phyloP scores from a whole-genome alignment of 2,888 invertebrate genomes.

The Eristalinus aeneus region DNA sequence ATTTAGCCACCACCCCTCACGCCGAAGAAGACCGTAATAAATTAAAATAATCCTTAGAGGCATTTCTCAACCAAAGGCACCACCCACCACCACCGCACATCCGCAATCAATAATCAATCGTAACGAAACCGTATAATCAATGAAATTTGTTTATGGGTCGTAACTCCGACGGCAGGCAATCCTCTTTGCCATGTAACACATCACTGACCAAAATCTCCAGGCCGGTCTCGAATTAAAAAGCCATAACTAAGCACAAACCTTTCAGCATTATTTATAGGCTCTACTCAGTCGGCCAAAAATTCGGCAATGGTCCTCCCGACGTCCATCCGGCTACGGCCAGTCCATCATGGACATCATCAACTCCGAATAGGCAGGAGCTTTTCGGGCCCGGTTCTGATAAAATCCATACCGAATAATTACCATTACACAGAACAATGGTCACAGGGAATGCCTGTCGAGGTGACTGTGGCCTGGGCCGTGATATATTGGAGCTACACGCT shows the following conservation, averaged over 20 bases:
- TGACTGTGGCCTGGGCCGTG: conserved; percentile 11
- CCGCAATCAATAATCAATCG: conserved; percentile 29
- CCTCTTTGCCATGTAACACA: conserved; percentile 27
- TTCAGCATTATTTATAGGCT: conserved; percentile 58
- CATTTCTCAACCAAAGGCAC: neutral
- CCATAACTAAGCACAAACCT: conserved; percentile 55
- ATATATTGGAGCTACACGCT: conserved; percentile 23
- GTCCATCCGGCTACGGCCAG: neutral
- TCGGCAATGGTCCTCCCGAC: neutral
- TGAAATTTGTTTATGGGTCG: conserved; percentile 18
- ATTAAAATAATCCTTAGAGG: conserved; percentile 4
- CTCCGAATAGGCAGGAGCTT: conserved; percentile 27
- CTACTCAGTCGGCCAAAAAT: conserved; percentile 54
- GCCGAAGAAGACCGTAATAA: conserved; percentile 4
- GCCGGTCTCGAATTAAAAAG: conserved; percentile 52
- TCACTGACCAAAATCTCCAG: conserved; percentile 32
- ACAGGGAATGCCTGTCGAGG: conserved; percentile 43
- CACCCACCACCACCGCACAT: neutral
- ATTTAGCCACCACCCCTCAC: neutral
- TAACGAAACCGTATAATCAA: conserved; percentile 18
- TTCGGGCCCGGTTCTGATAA: conserved; percentile 41
- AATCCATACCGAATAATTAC: conserved; percentile 69
- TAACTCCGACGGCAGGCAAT: conserved; percentile 13
- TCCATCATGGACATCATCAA: conserved; percentile 43
- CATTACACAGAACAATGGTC: conserved; percentile 66